phyloP scores from a whole-genome alignment of 2,797 vertebrate genomes.

The Gymnocypris eckloni region DNA sequence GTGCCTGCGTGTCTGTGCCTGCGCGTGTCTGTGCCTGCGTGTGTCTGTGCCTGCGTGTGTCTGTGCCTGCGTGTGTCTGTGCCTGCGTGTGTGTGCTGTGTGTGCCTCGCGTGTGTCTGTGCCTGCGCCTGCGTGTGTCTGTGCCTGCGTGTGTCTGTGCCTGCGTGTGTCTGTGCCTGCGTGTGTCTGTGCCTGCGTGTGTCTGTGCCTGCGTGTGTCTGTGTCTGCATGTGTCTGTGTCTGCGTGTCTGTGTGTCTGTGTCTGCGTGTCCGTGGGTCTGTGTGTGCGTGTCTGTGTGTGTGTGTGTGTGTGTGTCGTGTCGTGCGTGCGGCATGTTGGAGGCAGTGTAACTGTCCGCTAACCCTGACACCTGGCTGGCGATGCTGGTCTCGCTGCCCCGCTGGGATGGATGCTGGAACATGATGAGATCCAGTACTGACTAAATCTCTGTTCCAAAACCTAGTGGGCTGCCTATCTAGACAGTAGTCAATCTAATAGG shows the following conservation, averaged over 20 bases:
- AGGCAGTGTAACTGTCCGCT: constrained; percentile 92
- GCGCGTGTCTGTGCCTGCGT: too few species aligned
- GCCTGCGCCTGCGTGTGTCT: neutral
- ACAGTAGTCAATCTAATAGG: neutral
- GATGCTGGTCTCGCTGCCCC: constrained; percentile 95
- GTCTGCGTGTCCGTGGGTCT: too few species aligned
- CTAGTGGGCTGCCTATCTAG: neutral
- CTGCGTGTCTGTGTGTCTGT: too few species aligned
- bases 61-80: too few species aligned
- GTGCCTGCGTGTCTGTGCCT: too few species aligned
- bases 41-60: too few species aligned
- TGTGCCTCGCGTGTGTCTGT: neutral
- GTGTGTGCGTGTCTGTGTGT: neutral
- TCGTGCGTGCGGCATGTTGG: constrained; percentile 74
- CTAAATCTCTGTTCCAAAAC: constrained; percentile 1
- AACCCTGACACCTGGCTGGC: constrained; percentile 96
- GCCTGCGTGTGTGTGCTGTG: too few species aligned
- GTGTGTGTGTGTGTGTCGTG: neutral
- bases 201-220: too few species aligned
- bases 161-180: neutral
- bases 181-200: neutral
- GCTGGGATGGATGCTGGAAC: constrained; percentile 80
- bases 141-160: neutral
- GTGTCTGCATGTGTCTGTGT: too few species aligned
- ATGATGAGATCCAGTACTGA: constrained; percentile 60